Conservation (phyloP, 2,888 invertebrate species). For the Bhutanitis thaidina region DNA sequence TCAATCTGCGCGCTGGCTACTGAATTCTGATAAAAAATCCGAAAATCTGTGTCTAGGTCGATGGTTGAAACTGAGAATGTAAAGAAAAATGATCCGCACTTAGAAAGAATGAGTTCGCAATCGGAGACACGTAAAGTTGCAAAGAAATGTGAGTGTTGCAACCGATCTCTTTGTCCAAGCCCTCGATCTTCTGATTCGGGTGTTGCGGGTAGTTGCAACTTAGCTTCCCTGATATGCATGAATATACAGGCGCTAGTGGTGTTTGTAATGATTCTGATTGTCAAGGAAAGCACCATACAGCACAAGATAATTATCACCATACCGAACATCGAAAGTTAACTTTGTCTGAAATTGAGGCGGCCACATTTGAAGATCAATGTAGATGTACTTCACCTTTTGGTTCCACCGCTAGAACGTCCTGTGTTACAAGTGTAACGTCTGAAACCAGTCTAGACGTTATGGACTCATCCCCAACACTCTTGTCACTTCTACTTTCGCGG, state of each 20-base stretch:
- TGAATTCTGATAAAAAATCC: slow-evolving; percentile 81
- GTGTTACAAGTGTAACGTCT: slow-evolving; percentile 78
- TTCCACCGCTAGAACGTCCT: slow-evolving; percentile 85
- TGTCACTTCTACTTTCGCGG: slow-evolving; percentile 71
- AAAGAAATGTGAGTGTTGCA: slow-evolving; percentile 80
- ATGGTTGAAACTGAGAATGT: slow-evolving; percentile 65
- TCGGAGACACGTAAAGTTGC: slow-evolving; percentile 56
- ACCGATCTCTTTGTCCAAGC: slow-evolving; percentile 82
- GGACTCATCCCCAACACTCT: slow-evolving; percentile 74
- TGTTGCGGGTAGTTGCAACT: slow-evolving; percentile 89
- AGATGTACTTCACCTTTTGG: slow-evolving; percentile 86
- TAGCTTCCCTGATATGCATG: slow-evolving; percentile 84
- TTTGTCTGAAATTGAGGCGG: slow-evolving; percentile 79
- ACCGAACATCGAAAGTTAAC: slow-evolving; percentile 63
- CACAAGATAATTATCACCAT: slow-evolving; percentile 51
- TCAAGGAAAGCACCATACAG: slow-evolving; percentile 54
- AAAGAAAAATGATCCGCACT: slow-evolving; percentile 46
- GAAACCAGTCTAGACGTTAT: slow-evolving; percentile 78
- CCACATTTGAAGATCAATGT: slow-evolving; percentile 84
- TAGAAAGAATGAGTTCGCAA: slow-evolving; percentile 69
- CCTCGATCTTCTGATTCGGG: slow-evolving; percentile 91
- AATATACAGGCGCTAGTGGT: slow-evolving; percentile 44
- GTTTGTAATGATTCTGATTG: slow-evolving; percentile 59
- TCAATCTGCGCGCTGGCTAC: slow-evolving; percentile 75
- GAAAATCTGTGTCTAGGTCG: slow-evolving; percentile 66